Conservation (phyloP, 2,797 vertebrate genomes). For the Pseudomugil gertrudae region DNA sequence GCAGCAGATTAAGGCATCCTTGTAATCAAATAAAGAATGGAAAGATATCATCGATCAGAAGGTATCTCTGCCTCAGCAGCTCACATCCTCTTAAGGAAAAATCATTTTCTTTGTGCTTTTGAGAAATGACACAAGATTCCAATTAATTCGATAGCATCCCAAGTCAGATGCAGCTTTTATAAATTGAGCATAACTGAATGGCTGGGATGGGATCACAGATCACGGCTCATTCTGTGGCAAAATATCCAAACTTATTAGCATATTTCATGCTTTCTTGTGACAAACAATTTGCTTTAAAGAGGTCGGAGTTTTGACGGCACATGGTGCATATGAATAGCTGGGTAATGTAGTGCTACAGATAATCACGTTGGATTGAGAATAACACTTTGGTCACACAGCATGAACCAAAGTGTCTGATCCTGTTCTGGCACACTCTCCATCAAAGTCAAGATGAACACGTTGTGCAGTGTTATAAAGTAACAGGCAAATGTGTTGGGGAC, state of each 20-base stretch:
- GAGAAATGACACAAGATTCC: conserved; percentile 54
- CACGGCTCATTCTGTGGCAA: conserved; percentile 29
- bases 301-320: not conserved
- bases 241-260: conserved; percentile 23
- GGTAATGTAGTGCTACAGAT: conserved; percentile 28
- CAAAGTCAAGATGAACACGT: conserved; percentile 43
- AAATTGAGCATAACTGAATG: conserved; percentile 53
- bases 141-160: conserved; percentile 40
- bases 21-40: conserved; percentile 33
- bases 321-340: conserved; percentile 12
- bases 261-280: conserved; percentile 39
- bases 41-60: conserved; percentile 33
- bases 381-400: conserved; percentile 37
- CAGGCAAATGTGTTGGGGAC: conserved; percentile 30
- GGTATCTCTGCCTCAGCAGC: conserved; percentile 16
- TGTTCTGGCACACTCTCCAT: conserved; percentile 32
- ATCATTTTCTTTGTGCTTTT: conserved; percentile 48
- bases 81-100: conserved; percentile 27
- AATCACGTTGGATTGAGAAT: conserved; percentile 38
- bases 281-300: conserved; percentile 35
- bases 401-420: conserved; percentile 15
- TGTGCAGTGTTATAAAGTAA: conserved; percentile 17
- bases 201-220: conserved; percentile 51
- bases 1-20: conserved; percentile 33
- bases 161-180: conserved; percentile 41